These are phyloP conservation scores for Pteromalus puparum DNA, from an alignment of 1,140 invertebrate species.

Conservation along the genomic window DNA sequence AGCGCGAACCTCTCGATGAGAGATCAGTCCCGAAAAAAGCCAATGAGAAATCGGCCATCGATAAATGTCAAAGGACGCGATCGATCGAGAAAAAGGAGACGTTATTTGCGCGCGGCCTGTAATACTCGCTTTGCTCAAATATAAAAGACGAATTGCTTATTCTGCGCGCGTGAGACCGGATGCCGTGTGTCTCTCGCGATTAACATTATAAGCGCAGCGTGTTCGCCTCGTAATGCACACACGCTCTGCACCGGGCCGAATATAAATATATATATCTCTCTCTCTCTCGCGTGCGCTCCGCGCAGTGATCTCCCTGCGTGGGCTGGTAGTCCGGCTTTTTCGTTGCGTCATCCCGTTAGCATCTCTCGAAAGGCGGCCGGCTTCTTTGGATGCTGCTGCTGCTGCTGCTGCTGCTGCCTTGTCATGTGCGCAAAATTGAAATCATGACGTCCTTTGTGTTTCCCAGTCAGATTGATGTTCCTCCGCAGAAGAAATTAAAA, in stretches of 20 bases:
- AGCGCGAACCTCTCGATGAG: too few relatives aligned
- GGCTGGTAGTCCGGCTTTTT: slow-evolving; percentile 22
- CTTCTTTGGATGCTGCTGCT: slow-evolving; percentile 16
- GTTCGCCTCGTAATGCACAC: slow-evolving; percentile 25
- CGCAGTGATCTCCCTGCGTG: not conserved
- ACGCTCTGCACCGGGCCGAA: slow-evolving; percentile 14
- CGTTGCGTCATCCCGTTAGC: slow-evolving; percentile 40
- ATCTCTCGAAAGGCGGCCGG: slow-evolving; percentile 18
- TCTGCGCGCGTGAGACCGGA: slow-evolving; percentile 42
- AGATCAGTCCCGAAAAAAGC: slow-evolving; percentile 10
- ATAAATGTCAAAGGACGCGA: slow-evolving; percentile 41
- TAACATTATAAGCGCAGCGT: slow-evolving; percentile 20
- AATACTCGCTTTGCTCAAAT: not conserved
- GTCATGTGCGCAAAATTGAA: slow-evolving; percentile 20
- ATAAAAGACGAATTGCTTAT: slow-evolving; percentile 41
- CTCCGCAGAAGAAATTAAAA: too few relatives aligned
- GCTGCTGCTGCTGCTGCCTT: slow-evolving; percentile 14
- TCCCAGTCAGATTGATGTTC: not conserved
- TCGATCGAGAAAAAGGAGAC: not conserved
- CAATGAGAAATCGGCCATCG: slow-evolving; percentile 44
- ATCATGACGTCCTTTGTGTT: not conserved
- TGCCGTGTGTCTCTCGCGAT: slow-evolving; percentile 13
- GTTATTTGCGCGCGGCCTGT: not conserved
- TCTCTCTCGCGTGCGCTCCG: not conserved
- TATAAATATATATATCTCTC: slow-evolving; percentile 14